These are phyloP conservation scores for Synodontis membranacea DNA, from an alignment of 2,113 vertebrate species.

Conservation along the genomic window DNA sequence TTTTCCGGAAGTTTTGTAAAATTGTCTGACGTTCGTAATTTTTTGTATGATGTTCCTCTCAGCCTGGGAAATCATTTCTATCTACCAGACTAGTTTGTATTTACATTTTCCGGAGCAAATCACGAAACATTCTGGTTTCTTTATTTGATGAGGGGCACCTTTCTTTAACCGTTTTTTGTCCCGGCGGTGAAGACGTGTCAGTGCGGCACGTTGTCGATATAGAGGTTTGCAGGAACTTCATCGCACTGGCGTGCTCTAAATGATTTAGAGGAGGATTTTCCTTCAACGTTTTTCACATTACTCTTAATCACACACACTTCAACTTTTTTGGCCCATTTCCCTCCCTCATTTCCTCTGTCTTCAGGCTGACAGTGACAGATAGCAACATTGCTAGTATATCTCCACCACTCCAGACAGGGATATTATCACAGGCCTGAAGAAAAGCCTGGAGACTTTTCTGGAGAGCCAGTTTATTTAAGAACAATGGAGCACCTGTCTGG, in stretches of 20 bases:
- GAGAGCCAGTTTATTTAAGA: slow-evolving; percentile 48
- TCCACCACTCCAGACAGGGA: slow-evolving; percentile 72
- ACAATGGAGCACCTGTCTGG: slow-evolving; percentile 43
- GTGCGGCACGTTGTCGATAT: slow-evolving; percentile 61
- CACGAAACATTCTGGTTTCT: background rate
- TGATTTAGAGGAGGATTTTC: slow-evolving; percentile 73
- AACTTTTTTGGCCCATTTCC: slow-evolving; percentile 72
- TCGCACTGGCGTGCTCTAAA: slow-evolving; percentile 67
- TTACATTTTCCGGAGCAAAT: slow-evolving; percentile 4
- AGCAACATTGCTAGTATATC: slow-evolving; percentile 70
- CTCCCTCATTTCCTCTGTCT: slow-evolving; percentile 77
- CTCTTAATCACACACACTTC: slow-evolving; percentile 81
- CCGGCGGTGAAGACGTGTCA: slow-evolving; percentile 36
- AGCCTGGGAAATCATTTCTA: background rate
- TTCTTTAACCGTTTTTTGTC: slow-evolving; percentile 18
- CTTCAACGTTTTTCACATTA: slow-evolving; percentile 81
- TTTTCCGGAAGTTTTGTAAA: background rate
- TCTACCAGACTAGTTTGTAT: slow-evolving; percentile 1
- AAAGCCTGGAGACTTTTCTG: slow-evolving; percentile 61
- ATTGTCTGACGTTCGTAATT: background rate
- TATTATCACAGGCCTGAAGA: slow-evolving; percentile 75
- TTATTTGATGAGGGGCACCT: slow-evolving; percentile 24
- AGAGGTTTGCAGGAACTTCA: slow-evolving; percentile 63
- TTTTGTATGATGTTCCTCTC: background rate
- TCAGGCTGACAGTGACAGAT: slow-evolving; percentile 80